Evolutionary conservation across 2,113 vertebrate species (phyloP).

Genomic region (Aythya baeri): DNA sequence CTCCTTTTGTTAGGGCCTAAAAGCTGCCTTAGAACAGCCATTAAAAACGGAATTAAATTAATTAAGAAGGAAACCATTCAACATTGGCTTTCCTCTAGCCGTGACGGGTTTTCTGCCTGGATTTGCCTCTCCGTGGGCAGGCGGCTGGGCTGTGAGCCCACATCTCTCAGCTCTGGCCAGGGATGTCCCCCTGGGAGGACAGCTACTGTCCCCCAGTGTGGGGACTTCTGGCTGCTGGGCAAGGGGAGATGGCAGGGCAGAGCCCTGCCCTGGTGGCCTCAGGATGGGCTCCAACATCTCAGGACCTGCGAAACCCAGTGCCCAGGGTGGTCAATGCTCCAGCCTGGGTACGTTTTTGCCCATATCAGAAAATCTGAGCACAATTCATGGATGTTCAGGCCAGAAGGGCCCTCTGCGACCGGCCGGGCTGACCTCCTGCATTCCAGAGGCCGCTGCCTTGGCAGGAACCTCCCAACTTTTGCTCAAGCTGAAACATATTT

Average conservation of each 20-base stretch:
- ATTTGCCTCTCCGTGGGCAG: not conserved
- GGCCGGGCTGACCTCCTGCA: conserved; percentile 16
- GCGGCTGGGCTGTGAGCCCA: not conserved
- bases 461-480: not conserved
- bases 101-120: not conserved
- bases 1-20: conserved; percentile 46
- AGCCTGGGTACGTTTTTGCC: not conserved
- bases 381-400: not conserved
- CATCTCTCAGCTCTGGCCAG: not conserved
- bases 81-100: conserved; percentile 1
- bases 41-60: conserved; percentile 28
- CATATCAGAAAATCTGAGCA: not conserved
- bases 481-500: conserved; percentile 6
- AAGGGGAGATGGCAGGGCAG: fast-evolving
- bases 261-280: fast-evolving
- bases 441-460: conserved; percentile 35
- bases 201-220: fast-evolving
- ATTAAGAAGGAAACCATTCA: not conserved
- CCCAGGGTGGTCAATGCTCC: not conserved
- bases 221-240: not conserved
- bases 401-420: not conserved
- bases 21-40: not conserved
- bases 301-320: not conserved
- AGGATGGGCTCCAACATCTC: not conserved
- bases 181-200: not conserved